Base-by-base conservation (phyloP, 2,797 vertebrate species). In the Notoglanidium macrostoma region DNA sequence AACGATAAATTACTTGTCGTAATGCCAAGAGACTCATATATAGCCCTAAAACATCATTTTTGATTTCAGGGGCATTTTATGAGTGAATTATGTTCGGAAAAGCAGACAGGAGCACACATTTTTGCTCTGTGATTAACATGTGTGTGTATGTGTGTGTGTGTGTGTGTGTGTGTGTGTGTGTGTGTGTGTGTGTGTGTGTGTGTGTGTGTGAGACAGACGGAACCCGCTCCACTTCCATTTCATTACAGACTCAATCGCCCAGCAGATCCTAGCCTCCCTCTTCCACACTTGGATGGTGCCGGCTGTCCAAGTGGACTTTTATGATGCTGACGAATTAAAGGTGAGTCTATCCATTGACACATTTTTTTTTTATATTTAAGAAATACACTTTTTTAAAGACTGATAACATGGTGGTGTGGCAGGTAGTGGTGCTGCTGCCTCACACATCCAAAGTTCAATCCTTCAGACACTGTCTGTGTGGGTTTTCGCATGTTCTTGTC, bases 241-340 rank as follows among this genome's bases (percentile, higher is more conserved):
- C 95, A 97, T 99, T 79, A 98, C 98, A 0, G 98, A 99, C 92
- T 95, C 97, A 85, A 99, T 99, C 49, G 98, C 98, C 40, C 97
- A 98, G 94, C 96, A 97, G 94, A 99, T 99, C 94, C 96, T 99
- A 91, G 97, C 97, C 0, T 98, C 96, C 0, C 96, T 99, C 59
- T 99, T 99, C 94, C 96, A 97, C 89, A 98, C 98, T 0, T 99
- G 98, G 98, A 99, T 99, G 98, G 98, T 99, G 73, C 98, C 98
- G 0, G 98, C 98, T 0, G 98, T 99, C 88, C 96, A 93, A 0
- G 97, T 99, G 21, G 96, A 99, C 95, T 99, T 99, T 94, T 99
- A 99, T 57, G 98, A 99, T 0, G 98, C 97, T 0, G 98, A 99
- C 49, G 98, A 99, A 92, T 96, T 99, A 73, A 99, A 99, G 97